Base-by-base conservation (phyloP, 2,888 invertebrate species). In the Camptogramma bilineatum region DNA sequence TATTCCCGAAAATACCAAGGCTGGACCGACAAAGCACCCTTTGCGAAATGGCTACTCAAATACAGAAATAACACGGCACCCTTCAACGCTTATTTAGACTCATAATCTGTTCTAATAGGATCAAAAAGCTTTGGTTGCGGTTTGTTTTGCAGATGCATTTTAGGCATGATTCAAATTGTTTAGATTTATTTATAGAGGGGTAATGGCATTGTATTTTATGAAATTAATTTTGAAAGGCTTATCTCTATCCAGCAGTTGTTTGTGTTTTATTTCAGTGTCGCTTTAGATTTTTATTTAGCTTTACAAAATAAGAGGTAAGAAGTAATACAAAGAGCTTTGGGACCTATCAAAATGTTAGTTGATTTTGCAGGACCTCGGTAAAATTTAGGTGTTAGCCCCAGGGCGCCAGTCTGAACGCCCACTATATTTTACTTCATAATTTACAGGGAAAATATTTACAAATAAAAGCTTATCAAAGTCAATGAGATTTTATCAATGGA, bases 31-130 rank as follows among this genome's bases (percentile, higher is more conserved):
- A 56, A 57, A 56, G 48, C 48, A 42, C 48, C 56, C 52, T 42
- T 56, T 53, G 16, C 55, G 60, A 60, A 64, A 64, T 64, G 54
- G 53, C 54, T 64, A 55, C 59, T 59, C 59, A 54, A 59, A 59
- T 54, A 64, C 58, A 21, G 54, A 39, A 64, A 55, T 60, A 64
- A 56, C 58, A 46, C 47, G 24, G 52, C 58, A 59, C 60, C 64
- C 60, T 65, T 64, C 46, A 42, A 52, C 64, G 44, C 64, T 19
- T 51, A 52, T 47, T 57, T 63, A 59, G 59, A 56, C 56, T 56
- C 56, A 54, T 65, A 65, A 65, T 65, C 64, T 50, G 52, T 47
- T 56, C 28, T 61, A 65, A 65, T 57, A 65, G 64, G 64, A 65
- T 65, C 60, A 65, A 61, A 62, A 55, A 56, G 55, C 46, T 52